Percentiles rank a stretch among this genome's conserved stretches.
These are phyloP conservation scores for Drosophila anomelani DNA, from an alignment of 2,888 invertebrate species.

Conservation along the genomic window DNA sequence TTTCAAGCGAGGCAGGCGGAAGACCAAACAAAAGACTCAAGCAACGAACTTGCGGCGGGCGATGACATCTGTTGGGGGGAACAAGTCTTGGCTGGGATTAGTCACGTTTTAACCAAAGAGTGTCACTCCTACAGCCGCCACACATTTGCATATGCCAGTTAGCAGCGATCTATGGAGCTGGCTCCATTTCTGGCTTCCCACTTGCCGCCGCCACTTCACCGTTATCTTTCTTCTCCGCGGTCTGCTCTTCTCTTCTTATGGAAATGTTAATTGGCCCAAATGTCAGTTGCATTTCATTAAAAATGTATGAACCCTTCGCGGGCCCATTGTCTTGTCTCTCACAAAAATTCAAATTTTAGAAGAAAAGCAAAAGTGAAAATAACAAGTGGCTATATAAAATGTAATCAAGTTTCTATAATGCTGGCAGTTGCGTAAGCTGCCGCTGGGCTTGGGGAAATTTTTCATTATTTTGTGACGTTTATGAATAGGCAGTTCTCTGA, in stretches of 20 bases:
- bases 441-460: constrained; percentile 25
- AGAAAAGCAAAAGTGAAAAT: constrained; percentile 53
- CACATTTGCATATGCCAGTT: constrained; percentile 56
- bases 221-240: constrained; percentile 31
- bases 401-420: constrained; percentile 41
- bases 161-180: constrained; percentile 9
- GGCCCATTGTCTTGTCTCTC: constrained; percentile 40
- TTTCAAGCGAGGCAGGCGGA: neutral
- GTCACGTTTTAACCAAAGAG: constrained; percentile 64
- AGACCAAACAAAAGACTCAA: constrained; percentile 56
- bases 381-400: constrained; percentile 40
- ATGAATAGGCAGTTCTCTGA: constrained; percentile 1
- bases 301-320: constrained; percentile 26
- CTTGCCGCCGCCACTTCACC: constrained; percentile 33
- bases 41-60: constrained; percentile 52
- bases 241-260: constrained; percentile 48
- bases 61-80: constrained; percentile 51
- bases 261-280: constrained; percentile 66
- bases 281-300: constrained; percentile 49
- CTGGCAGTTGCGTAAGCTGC: constrained; percentile 36
- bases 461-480: constrained; percentile 40
- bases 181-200: constrained; percentile 38
- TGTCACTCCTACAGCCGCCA: constrained; percentile 51
- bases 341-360: constrained; percentile 24
- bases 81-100: constrained; percentile 63